Evolutionary conservation across 2,113 vertebrate species (phyloP).

Genomic region (Coryphaenoides rupestris): DNA sequence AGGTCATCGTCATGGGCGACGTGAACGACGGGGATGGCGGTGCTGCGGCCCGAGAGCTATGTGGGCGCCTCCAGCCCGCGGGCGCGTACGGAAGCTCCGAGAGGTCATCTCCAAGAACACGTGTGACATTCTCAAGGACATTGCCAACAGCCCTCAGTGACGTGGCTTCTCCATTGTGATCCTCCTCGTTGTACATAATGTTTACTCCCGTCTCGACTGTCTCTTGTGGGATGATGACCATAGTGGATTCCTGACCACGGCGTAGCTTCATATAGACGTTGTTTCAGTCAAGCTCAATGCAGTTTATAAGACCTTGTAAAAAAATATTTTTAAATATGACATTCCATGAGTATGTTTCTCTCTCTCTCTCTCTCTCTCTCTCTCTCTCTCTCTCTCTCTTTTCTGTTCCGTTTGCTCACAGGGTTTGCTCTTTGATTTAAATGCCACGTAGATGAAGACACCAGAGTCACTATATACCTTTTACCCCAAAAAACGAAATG

Average conservation of each 20-base stretch:
- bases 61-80: conserved; percentile 81
- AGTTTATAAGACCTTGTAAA: no score
- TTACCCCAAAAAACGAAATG: conserved; percentile 30
- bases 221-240: no score
- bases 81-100: conserved; percentile 81
- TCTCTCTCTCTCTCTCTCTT: no score
- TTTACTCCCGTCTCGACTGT: not conserved
- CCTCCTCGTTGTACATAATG: not conserved
- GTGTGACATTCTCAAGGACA: conserved; percentile 90
- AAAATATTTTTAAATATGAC: conserved; percentile 6
- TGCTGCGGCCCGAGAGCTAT: conserved; percentile 90
- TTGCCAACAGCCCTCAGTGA: conserved; percentile 76
- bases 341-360: no score
- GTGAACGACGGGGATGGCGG: conserved; percentile 89
- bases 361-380: no score
- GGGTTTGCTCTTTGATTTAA: conserved; percentile 50
- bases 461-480: conserved; percentile 49
- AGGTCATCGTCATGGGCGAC: conserved; percentile 94
- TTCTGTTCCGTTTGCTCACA: conserved; percentile 1
- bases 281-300: no score
- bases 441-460: conserved; percentile 53
- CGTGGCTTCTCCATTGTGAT: no score
- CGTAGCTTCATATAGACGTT: no score
- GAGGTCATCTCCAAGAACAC: conserved; percentile 94
- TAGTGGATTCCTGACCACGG: not conserved